Evolutionary conservation across 2,113 vertebrate genomes (phyloP).

Genomic region (Benitochromis conjunctus): DNA sequence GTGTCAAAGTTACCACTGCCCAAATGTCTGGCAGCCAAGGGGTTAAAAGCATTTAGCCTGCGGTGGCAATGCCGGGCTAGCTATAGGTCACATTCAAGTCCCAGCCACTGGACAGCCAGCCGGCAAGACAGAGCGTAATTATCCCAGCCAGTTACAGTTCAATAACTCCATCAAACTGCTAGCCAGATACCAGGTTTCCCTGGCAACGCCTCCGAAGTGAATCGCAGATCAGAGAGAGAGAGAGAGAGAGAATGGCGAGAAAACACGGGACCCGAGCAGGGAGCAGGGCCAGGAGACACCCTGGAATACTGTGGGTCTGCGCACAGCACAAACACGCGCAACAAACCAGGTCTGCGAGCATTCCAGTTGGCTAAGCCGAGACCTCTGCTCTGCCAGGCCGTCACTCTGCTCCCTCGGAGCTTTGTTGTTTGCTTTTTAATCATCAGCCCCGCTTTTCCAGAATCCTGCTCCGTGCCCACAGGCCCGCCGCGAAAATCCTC

Average conservation of each 20-base stretch:
- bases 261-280: conserved; percentile 22
- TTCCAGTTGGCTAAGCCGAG: conserved; percentile 21
- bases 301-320: conserved; percentile 12
- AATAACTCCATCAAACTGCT: conserved; percentile 96
- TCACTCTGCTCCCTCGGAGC: conserved; percentile 17
- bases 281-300: neutral
- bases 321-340: neutral
- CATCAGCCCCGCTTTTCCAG: conserved; percentile 8
- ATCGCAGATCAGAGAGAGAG: conserved; percentile 58
- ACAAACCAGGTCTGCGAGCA: neutral
- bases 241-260: conserved; percentile 22
- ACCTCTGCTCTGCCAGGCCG: conserved; percentile 18
- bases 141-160: conserved; percentile 97
- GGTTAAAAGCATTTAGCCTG: conserved; percentile 51
- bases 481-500: neutral
- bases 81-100: conserved; percentile 88
- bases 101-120: conserved; percentile 87
- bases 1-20: neutral
- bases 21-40: neutral
- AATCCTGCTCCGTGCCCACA: conserved; percentile 1
- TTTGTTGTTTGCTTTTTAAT: conserved; percentile 50
- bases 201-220: conserved; percentile 83
- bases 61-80: conserved; percentile 81
- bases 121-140: conserved; percentile 96
- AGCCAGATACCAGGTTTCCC: conserved; percentile 95